phyloP scores from a whole-genome alignment of 1,140 invertebrate genomes.

The Daktulosphaira vitifoliae region DNA sequence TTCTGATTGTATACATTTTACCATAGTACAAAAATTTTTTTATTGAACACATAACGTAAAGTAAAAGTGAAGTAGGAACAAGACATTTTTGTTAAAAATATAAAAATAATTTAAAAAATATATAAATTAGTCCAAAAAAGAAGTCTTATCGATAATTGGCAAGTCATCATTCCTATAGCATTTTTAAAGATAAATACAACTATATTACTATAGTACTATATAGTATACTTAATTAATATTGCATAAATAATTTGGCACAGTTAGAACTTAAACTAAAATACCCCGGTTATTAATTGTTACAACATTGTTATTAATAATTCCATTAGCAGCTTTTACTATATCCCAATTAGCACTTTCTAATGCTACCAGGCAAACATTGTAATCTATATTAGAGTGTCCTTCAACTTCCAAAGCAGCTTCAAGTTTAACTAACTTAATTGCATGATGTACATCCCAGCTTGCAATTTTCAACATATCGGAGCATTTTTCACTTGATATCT shows the following conservation, averaged over 20 bases:
- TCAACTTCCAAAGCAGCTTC: conserved; percentile 44
- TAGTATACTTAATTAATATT: conserved; percentile 15
- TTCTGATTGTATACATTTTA: too few species aligned
- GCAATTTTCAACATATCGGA: conserved; percentile 69
- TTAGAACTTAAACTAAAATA: conserved; percentile 7
- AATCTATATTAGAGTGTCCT: conserved; percentile 6
- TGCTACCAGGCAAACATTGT: conserved; percentile 33
- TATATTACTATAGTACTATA: too few species aligned
- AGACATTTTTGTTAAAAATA: conserved; percentile 8
- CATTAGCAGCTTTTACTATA: conserved; percentile 36
- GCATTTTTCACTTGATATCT: conserved; percentile 71
- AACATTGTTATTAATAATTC: conserved; percentile 33
- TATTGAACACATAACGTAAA: conserved; percentile 1
- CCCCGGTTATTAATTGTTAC: conserved; percentile 7
- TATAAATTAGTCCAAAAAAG: neutral
- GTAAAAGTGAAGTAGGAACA: conserved; percentile 9
- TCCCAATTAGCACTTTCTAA: conserved; percentile 38
- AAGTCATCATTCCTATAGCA: neutral
- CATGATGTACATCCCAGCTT: conserved; percentile 80
- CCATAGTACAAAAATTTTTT: conserved; percentile 1
- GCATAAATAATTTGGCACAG: conserved; percentile 13
- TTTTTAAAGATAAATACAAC: too few species aligned
- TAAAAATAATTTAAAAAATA: neutral
- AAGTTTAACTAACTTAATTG: conserved; percentile 74
- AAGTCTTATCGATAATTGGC: conserved; percentile 4